Conservation (phyloP, 2,888 invertebrate species). For the Zhuqinia jingwanae region DNA sequence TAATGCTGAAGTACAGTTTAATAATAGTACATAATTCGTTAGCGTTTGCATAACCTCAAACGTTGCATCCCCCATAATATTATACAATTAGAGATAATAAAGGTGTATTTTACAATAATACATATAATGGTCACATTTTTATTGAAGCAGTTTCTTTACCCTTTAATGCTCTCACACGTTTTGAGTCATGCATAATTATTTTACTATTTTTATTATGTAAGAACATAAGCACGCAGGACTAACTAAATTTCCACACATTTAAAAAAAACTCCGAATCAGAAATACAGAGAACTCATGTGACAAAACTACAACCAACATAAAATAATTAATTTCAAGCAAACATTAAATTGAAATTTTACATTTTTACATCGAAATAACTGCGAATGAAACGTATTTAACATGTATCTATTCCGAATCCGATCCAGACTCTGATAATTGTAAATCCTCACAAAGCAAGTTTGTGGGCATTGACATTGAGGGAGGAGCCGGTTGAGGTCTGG, state of each 20-base stretch:
- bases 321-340: too few species aligned
- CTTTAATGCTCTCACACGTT: not conserved
- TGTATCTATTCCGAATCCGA: slow-evolving; percentile 82
- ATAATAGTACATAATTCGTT: not conserved
- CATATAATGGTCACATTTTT: too few species aligned
- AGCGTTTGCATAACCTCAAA: not conserved
- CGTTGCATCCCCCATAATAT: too few species aligned
- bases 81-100: too few species aligned
- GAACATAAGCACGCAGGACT: too few species aligned
- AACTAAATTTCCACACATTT: too few species aligned
- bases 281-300: not conserved
- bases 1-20: not conserved
- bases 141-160: too few species aligned
- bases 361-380: not conserved
- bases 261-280: too few species aligned
- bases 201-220: not conserved
- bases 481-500: slow-evolving; percentile 71
- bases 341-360: not conserved
- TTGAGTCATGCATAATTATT: not conserved
- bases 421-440: slow-evolving; percentile 92
- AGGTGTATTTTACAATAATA: too few species aligned
- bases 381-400: not conserved
- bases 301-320: too few species aligned
- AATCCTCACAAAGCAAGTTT: slow-evolving; percentile 90
- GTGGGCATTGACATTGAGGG: slow-evolving; percentile 83